These are phyloP conservation scores for Nymphicus hollandicus DNA, from an alignment of 2,113 vertebrate species.

Conservation along the genomic window DNA sequence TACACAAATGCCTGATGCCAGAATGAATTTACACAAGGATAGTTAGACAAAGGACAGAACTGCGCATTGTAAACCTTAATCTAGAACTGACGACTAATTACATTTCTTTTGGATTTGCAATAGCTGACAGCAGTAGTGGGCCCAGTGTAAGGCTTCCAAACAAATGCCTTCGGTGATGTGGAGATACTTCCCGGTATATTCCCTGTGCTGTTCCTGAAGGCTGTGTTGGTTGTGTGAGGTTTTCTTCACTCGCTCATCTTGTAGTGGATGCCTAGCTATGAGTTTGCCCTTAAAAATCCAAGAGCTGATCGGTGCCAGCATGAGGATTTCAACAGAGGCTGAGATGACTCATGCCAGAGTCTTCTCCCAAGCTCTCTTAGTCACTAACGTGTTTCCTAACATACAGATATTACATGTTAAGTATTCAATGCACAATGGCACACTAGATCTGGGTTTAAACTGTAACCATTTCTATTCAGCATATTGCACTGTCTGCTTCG, in stretches of 20 bases:
- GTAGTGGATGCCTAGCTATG: background rate
- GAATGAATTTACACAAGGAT: background rate
- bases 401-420: background rate
- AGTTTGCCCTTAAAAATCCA: background rate
- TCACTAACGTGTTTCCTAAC: background rate
- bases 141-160: background rate
- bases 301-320: fast-evolving
- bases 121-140: background rate
- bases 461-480: background rate
- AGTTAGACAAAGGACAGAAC: background rate
- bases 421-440: background rate
- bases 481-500: background rate
- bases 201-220: background rate
- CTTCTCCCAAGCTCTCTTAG: background rate
- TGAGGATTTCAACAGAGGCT: background rate
- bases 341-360: background rate
- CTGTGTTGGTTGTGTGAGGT: background rate
- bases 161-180: background rate
- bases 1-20: background rate
- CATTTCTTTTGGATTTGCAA: background rate
- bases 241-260: background rate
- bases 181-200: background rate
- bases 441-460: background rate
- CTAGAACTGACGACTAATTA: background rate
- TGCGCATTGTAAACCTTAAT: background rate